These are phyloP conservation scores for Aythya baeri DNA, from an alignment of 2,113 vertebrate genomes.

Conservation along the genomic window DNA sequence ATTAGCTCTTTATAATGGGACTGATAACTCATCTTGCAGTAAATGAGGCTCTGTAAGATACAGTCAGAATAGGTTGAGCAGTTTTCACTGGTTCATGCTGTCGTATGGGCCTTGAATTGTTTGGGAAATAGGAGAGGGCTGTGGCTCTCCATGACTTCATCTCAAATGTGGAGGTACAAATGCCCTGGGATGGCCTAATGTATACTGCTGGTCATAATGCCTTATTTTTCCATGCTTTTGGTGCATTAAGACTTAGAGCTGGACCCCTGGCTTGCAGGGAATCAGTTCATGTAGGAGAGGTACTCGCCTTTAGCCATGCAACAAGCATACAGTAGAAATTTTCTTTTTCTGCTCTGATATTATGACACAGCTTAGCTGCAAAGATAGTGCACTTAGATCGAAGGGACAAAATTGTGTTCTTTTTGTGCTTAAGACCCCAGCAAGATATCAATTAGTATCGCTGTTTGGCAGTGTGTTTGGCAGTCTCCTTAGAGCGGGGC, in stretches of 20 bases:
- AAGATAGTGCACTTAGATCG: not conserved
- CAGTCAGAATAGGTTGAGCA: not conserved
- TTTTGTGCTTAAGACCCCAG: not conserved
- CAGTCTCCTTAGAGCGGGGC: not conserved
- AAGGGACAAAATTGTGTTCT: not conserved
- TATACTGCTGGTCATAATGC: not conserved
- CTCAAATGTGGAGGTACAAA: not conserved
- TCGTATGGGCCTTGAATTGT: not conserved
- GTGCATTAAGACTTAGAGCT: not conserved
- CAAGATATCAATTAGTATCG: not conserved
- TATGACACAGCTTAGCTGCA: not conserved
- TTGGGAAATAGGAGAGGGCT: not conserved
- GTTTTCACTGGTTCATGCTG: not conserved
- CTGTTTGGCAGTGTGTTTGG: not conserved
- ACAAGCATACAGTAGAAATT: not conserved
- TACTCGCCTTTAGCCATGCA: not conserved
- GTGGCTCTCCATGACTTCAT: not conserved
- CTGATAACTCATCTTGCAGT: slow-evolving; percentile 24
- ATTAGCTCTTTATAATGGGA: not conserved
- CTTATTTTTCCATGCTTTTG: not conserved
- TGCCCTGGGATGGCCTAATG: not conserved
- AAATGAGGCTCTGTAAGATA: not conserved
- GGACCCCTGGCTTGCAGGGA: not conserved
- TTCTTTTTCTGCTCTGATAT: not conserved
- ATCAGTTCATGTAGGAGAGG: not conserved